These are phyloP conservation scores for Mormoops blainvillei DNA, from an alignment of 2,113 vertebrate genomes.

Conservation along the genomic window DNA sequence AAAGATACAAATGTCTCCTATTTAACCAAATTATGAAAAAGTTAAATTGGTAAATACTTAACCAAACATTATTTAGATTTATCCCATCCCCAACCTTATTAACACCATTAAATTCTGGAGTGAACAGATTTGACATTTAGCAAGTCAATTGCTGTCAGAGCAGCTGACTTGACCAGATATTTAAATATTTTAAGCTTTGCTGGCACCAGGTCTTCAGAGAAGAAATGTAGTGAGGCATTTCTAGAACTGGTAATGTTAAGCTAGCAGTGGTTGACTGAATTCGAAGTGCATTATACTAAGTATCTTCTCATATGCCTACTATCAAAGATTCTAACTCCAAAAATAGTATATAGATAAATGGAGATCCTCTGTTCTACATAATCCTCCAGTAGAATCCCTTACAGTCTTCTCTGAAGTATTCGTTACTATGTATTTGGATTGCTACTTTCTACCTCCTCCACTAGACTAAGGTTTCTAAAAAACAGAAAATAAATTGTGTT, in stretches of 20 bases:
- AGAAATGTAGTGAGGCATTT: conserved; percentile 4
- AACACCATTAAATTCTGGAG: conserved; percentile 61
- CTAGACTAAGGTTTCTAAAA: neutral
- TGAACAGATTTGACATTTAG: conserved; percentile 60
- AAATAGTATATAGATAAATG: neutral
- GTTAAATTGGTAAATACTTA: conserved; percentile 76
- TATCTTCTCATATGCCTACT: neutral
- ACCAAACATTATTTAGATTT: conserved; percentile 70
- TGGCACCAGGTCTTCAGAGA: conserved; percentile 33
- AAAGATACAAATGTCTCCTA: conserved; percentile 71
- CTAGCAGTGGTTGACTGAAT: neutral
- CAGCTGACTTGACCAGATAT: conserved; percentile 62
- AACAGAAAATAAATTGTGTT: neutral
- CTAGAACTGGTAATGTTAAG: neutral
- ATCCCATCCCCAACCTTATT: conserved; percentile 58
- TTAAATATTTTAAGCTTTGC: conserved; percentile 50
- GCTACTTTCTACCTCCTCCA: neutral
- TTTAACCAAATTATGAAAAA: conserved; percentile 70
- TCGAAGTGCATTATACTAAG: neutral
- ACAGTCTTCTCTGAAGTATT: neutral
- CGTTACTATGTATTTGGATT: neutral
- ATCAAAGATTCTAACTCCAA: conserved; percentile 20
- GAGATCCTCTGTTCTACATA: neutral
- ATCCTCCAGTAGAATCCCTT: neutral
- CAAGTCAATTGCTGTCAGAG: conserved; percentile 61